A percentile compares a stretch with the other conserved stretches of the same genome.
Conservation (phyloP, 2,113 vertebrate species). For the Pandion haliaetus region DNA sequence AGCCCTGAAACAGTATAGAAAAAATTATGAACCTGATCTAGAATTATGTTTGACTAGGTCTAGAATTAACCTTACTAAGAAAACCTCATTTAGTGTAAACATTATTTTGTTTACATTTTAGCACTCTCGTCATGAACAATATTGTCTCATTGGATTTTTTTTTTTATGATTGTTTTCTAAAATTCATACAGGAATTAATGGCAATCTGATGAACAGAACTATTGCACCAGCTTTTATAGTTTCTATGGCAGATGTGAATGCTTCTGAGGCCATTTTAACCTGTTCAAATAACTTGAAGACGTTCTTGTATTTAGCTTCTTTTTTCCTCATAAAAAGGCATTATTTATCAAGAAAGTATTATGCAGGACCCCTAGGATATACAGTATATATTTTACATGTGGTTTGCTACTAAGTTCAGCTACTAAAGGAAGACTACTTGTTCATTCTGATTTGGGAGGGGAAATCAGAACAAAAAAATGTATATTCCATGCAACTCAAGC, state of each 20-base stretch:
- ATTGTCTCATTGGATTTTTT: neutral
- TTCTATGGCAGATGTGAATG: neutral
- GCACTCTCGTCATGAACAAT: neutral
- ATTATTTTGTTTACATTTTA: neutral
- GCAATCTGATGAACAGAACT: neutral
- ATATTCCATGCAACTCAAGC: neutral
- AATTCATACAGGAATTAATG: neutral
- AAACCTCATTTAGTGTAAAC: neutral
- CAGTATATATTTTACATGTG: neutral
- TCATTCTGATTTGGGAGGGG: neutral
- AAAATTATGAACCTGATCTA: neutral
- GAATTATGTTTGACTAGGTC: neutral
- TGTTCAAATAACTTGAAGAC: neutral
- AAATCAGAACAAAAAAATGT: neutral
- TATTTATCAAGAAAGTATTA: neutral
- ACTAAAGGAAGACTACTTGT: neutral
- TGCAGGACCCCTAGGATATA: neutral
- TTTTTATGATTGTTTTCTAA: neutral
- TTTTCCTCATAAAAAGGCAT: neutral
- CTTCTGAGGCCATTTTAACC: neutral
- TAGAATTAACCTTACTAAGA: rapidly evolving
- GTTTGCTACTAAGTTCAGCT: neutral
- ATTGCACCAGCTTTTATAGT: neutral
- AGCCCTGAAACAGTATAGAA: neutral
- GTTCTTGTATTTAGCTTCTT: neutral